Percentiles rank a stretch among this genome's conserved stretches.
Evolutionary conservation across 1,140 invertebrate genomes (phyloP).

Genomic region (Drosophila navojoa): DNA sequence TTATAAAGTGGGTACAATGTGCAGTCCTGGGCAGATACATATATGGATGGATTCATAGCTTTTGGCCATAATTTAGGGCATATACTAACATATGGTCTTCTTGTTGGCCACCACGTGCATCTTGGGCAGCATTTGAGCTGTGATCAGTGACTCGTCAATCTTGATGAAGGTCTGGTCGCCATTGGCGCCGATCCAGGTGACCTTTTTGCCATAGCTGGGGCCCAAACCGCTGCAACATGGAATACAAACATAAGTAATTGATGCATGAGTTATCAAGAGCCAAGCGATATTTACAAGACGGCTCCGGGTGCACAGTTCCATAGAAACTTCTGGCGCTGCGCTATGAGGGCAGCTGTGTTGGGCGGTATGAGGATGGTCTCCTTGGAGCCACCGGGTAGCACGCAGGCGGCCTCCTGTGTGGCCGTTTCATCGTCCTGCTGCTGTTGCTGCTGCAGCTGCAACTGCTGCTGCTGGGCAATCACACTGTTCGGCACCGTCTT

Average conservation of each 20-base stretch:
- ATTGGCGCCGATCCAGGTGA: slow-evolving; percentile 96
- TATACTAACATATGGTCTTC: slow-evolving; percentile 90
- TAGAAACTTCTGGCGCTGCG: slow-evolving; percentile 83
- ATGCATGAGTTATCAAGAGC: not conserved
- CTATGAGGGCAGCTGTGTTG: slow-evolving; percentile 46
- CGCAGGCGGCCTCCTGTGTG: slow-evolving; percentile 28
- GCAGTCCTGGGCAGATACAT: no score
- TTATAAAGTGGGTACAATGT: no score
- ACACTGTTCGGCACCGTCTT: slow-evolving; percentile 49
- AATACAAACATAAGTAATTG: not conserved
- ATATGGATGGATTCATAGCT: no score
- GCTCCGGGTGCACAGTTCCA: slow-evolving; percentile 93
- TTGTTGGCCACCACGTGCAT: slow-evolving; percentile 95
- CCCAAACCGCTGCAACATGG: slow-evolving; percentile 86
- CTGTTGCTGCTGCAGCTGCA: slow-evolving; percentile 37
- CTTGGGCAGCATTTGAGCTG: slow-evolving; percentile 92
- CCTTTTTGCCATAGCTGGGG: slow-evolving; percentile 90
- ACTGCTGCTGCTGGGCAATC: slow-evolving; percentile 17
- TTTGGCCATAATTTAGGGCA: no score
- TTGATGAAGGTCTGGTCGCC: slow-evolving; percentile 98
- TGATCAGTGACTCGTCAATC: slow-evolving; percentile 96
- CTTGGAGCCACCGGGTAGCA: slow-evolving; percentile 63
- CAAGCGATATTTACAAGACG: slow-evolving; percentile 86
- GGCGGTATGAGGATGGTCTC: slow-evolving; percentile 60
- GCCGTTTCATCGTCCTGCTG: slow-evolving; percentile 50